These are phyloP conservation scores for Trichosurus vulpecula DNA, from an alignment of 2,797 vertebrate genomes.

Conservation along the genomic window DNA sequence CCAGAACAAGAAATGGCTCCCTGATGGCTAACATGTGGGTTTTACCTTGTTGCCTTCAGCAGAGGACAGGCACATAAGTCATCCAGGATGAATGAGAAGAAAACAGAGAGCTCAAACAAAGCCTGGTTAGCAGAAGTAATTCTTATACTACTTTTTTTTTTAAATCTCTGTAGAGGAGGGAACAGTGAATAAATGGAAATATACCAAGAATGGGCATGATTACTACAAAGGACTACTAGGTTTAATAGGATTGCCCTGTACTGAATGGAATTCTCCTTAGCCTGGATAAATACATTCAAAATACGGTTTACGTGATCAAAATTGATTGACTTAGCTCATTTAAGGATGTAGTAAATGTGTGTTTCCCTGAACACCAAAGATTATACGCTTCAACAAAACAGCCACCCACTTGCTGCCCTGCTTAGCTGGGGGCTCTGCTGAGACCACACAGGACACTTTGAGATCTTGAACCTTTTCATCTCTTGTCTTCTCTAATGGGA, in stretches of 20 bases:
- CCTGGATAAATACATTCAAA: neutral
- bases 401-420: neutral
- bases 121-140: slow-evolving; percentile 36
- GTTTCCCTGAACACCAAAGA: neutral
- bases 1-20: slow-evolving; percentile 85
- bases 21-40: slow-evolving; percentile 89
- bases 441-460: neutral
- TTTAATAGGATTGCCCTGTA: neutral
- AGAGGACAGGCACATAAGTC: slow-evolving; percentile 69
- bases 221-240: neutral
- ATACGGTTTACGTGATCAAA: neutral
- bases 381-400: neutral
- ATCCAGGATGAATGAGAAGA: slow-evolving; percentile 70
- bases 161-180: neutral
- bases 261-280: neutral
- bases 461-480: neutral
- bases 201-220: neutral
- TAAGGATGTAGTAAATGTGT: neutral
- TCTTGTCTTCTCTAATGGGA: neutral
- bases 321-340: neutral
- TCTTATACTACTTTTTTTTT: slow-evolving; percentile 26
- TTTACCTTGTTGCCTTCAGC: slow-evolving; percentile 75
- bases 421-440: neutral
- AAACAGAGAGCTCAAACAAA: slow-evolving; percentile 62
- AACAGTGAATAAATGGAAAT: neutral